Evolutionary conservation across 2,888 invertebrate genomes (phyloP).

Genomic region (Trichogramma evanescens): DNA sequence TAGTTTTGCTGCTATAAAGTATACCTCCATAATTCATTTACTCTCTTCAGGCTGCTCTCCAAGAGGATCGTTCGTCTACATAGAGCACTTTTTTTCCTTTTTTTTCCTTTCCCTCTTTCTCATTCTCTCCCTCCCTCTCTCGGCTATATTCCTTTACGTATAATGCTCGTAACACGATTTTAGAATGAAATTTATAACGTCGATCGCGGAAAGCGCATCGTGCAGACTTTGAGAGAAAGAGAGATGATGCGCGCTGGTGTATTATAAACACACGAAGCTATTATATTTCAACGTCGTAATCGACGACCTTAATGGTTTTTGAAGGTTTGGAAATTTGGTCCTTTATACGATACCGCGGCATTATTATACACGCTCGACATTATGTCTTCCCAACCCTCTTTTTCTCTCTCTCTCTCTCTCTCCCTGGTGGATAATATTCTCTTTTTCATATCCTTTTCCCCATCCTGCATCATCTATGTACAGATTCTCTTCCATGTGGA

Average conservation of each 20-base stretch:
- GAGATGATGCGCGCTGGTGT: not conserved
- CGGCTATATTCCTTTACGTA: not conserved
- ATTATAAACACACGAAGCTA: not conserved
- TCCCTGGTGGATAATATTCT: no score
- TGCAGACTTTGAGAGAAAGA: not conserved
- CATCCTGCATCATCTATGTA: no score
- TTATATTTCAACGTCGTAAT: not conserved
- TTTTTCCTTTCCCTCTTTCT: not conserved
- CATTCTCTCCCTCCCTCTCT: not conserved
- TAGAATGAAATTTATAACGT: constrained; percentile 1
- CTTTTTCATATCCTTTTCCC: no score
- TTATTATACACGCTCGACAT: no score
- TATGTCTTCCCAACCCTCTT: no score
- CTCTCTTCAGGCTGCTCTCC: not conserved
- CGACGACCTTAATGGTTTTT: not conserved
- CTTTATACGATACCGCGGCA: not conserved
- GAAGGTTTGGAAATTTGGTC: not conserved
- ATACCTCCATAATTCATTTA: constrained; percentile 7
- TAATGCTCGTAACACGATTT: constrained; percentile 3
- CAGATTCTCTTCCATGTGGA: no score
- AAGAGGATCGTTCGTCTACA: not conserved
- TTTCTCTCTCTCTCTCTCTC: no score
- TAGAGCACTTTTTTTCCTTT: not conserved
- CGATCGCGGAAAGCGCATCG: not conserved
- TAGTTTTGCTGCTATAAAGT: constrained; percentile 9